Base-by-base conservation (phyloP, 1,140 invertebrate genomes). In the Pseudomyrmex flavicornis region DNA sequence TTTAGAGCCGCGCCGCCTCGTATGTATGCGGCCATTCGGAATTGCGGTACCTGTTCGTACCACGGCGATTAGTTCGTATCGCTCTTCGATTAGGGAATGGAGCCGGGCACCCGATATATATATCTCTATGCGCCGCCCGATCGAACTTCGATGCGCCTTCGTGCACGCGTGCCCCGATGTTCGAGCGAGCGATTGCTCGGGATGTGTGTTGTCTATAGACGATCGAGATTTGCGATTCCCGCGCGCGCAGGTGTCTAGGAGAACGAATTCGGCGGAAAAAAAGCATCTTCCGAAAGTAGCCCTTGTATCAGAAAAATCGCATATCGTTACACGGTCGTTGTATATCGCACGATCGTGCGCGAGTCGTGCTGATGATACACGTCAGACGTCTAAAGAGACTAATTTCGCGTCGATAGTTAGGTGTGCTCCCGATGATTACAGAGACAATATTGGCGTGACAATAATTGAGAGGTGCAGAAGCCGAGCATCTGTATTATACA, bases 21-120 rank as follows among this genome's bases (percentile, higher is more conserved):
- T 76, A 76, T 68, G 22, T 35, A 76, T 13, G 35, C 50, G 59
- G 56, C 58, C 46, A n/a, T 35, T 13, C 65, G 59, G 58, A 52
- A 58, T 73, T 74, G 54, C 35, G 73, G 82, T 88, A 86, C 87
- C 88, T 88, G 88, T 48, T 72, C 72, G 88, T 86, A 88, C 84
- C 87, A 88, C 52, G 76, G 17, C 82, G 87, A 89, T 89, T 88
- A 89, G 87, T 61, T 63, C 65, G 83, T 83, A 85, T 86, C 84
- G 85, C 69, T 79, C 84, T 84, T 87, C 86, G 84, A 86, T 87
- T 87, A 68, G 72, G 13, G 59, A 56, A 79, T 59, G 69, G 52
- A 44, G 35, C 35, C 76, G 72, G 22, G 54, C 46, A 70, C 46
- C 52, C 70, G 70, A 82, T 73, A 65, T 75, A 65, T 75, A 70